Conservation (phyloP, 2,113 vertebrate species). For the Aptenodytes forsteri region DNA sequence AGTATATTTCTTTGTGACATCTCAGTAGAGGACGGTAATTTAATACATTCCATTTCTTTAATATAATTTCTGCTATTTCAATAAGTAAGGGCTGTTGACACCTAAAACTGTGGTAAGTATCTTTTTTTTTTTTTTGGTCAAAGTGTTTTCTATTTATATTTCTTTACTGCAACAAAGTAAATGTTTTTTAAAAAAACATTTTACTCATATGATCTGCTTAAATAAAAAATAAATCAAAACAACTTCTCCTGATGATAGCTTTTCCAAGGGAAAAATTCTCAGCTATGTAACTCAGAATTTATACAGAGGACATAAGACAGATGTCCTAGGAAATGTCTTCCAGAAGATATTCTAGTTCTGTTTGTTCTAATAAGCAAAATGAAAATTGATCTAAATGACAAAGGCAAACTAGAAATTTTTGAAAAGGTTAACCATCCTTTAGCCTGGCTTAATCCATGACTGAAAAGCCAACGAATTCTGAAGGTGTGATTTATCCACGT, state of each 20-base stretch:
- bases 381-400: background rate
- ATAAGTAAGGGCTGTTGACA: background rate
- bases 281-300: background rate
- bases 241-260: background rate
- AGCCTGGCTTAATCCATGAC: background rate
- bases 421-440: background rate
- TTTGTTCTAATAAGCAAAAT: background rate
- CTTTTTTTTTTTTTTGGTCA: background rate
- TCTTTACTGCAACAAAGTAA: background rate
- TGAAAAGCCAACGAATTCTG: background rate
- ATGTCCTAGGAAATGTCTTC: background rate
- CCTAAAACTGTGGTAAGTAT: background rate
- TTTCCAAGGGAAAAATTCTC: background rate
- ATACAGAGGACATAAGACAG: background rate
- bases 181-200: background rate
- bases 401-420: background rate
- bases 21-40: background rate
- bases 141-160: background rate
- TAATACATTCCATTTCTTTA: background rate
- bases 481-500: background rate
- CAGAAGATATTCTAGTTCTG: background rate
- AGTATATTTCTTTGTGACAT: background rate
- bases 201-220: background rate
- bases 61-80: background rate
- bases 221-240: background rate